These are phyloP conservation scores for Oncorhynchus keta DNA, from an alignment of 2,113 vertebrate species.

Conservation along the genomic window DNA sequence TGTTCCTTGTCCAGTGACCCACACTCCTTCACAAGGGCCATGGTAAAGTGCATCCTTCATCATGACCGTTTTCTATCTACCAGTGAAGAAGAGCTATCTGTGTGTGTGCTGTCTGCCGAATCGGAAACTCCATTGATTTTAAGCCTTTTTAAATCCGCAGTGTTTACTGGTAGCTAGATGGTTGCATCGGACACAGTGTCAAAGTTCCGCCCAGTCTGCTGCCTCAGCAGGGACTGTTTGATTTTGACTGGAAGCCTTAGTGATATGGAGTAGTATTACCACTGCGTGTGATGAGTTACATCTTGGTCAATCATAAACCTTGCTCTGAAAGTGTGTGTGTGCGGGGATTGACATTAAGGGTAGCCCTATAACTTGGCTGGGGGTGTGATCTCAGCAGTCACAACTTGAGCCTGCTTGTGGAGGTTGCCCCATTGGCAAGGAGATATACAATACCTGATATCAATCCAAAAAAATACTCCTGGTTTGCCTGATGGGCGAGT, in stretches of 20 bases:
- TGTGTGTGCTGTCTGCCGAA: slow-evolving; percentile 30
- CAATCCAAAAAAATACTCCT: too few species aligned
- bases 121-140: slow-evolving; percentile 63
- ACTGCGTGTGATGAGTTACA: not conserved
- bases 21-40: slow-evolving; percentile 70
- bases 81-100: not conserved
- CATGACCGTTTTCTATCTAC: slow-evolving; percentile 3
- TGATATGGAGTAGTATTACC: slow-evolving; percentile 16
- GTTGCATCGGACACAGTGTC: slow-evolving; percentile 32
- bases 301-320: slow-evolving; percentile 8
- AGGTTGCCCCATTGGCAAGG: too few species aligned
- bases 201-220: slow-evolving; percentile 43
- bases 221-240: slow-evolving; percentile 27
- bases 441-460: too few species aligned
- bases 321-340: not conserved
- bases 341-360: too few species aligned
- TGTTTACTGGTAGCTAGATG: slow-evolving; percentile 47
- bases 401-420: too few species aligned
- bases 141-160: slow-evolving; percentile 33
- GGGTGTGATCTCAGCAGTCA: too few species aligned
- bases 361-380: too few species aligned
- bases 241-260: slow-evolving; percentile 30
- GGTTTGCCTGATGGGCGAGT: not conserved
- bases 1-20: slow-evolving; percentile 55
- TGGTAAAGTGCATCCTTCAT: slow-evolving; percentile 61